Conservation (phyloP, 2,888 invertebrate genomes). For the Tridacna gigas region DNA sequence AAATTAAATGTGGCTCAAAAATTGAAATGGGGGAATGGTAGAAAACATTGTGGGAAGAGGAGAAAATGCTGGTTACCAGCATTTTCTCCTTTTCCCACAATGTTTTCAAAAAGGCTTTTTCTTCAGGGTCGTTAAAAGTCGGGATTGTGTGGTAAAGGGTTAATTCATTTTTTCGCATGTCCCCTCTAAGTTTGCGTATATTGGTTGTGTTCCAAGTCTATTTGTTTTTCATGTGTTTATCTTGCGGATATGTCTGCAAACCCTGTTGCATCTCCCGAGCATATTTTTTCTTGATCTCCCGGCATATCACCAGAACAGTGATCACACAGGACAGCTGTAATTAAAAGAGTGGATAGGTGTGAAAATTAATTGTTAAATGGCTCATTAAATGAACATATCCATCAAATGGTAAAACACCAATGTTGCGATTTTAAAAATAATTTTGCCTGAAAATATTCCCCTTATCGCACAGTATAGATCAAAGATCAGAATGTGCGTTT, state of each 20-base stretch:
- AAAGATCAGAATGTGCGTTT: no score
- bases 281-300: conserved; percentile 17
- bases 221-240: conserved; percentile 2
- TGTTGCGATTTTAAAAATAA: no score
- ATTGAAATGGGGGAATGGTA: neutral
- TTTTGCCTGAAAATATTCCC: no score
- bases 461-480: no score
- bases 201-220: neutral
- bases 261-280: neutral
- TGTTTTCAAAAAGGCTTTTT: neutral
- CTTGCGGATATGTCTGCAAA: neutral
- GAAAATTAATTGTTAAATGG: no score
- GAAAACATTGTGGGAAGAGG: neutral
- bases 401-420: no score
- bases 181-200: no score
- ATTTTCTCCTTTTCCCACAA: conserved; percentile 1
- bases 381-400: no score
- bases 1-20: neutral
- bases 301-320: conserved; percentile 1
- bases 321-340: conserved; percentile 3
- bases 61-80: neutral
- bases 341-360: no score
- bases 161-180: no score
- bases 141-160: neutral
- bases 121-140: neutral